These are phyloP conservation scores for Drosophila phalerata DNA, from an alignment of 2,888 invertebrate genomes.

Conservation along the genomic window DNA sequence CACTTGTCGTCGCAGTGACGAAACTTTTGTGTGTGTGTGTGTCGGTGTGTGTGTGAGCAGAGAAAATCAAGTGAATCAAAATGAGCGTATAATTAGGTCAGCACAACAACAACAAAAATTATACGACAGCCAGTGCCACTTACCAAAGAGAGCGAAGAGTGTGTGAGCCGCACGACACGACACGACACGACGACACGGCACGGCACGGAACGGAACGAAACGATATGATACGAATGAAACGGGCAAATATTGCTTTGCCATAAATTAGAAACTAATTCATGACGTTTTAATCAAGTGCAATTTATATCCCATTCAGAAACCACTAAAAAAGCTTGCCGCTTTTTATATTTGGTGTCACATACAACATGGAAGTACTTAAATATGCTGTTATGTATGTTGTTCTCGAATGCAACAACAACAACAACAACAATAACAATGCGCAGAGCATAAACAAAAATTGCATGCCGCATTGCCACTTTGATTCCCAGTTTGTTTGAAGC, in stretches of 20 bases:
- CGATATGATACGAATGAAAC: constrained; percentile 46
- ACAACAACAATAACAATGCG: constrained; percentile 36
- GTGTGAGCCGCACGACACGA: constrained; percentile 28
- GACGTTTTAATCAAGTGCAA: constrained; percentile 64
- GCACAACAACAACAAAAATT: constrained; percentile 78
- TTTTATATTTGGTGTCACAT: constrained; percentile 4
- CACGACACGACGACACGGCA: no score
- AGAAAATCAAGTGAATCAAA: constrained; percentile 81
- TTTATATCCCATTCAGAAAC: constrained; percentile 43
- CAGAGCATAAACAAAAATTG: constrained; percentile 71
- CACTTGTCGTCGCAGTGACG: constrained; percentile 81
- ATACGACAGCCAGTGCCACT: constrained; percentile 73
- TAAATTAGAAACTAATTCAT: constrained; percentile 74
- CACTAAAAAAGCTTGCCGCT: constrained; percentile 40
- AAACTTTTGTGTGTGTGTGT: constrained; percentile 60
- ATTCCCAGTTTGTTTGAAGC: constrained; percentile 31
- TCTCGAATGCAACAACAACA: constrained; percentile 10
- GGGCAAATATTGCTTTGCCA: constrained; percentile 40
- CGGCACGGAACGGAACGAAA: constrained; percentile 21
- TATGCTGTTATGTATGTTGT: constrained; percentile 7
- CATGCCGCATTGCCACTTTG: constrained; percentile 54
- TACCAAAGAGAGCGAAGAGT: constrained; percentile 76
- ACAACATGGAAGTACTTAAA: not conserved
- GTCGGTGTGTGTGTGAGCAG: constrained; percentile 66
- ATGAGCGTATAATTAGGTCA: constrained; percentile 84